These are phyloP conservation scores for Tipula lateralis DNA, from an alignment of 2,888 invertebrate species.

Conservation along the genomic window DNA sequence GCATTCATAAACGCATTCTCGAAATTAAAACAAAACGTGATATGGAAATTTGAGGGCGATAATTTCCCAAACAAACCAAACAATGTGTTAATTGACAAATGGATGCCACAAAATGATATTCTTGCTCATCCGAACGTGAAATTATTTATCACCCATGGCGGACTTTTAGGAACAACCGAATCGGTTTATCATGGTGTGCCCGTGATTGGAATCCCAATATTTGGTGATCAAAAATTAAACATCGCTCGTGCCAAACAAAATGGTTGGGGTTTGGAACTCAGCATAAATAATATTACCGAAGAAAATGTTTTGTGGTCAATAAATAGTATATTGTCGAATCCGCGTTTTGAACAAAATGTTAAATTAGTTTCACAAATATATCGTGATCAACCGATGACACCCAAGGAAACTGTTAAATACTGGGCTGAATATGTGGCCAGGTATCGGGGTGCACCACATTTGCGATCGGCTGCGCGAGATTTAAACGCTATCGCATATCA, in stretches of 20 bases:
- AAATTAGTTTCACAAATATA: slow-evolving; percentile 46
- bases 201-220: slow-evolving; percentile 52
- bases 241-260: slow-evolving; percentile 47
- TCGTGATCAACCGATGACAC: slow-evolving; percentile 49
- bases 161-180: slow-evolving; percentile 50
- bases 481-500: slow-evolving; percentile 47
- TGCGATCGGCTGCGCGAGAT: slow-evolving; percentile 48
- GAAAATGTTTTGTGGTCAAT: slow-evolving; percentile 39
- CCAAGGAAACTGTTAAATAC: slow-evolving; percentile 50
- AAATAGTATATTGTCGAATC: slow-evolving; percentile 34
- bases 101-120: slow-evolving; percentile 51
- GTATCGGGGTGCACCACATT: slow-evolving; percentile 48
- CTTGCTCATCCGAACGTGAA: slow-evolving; percentile 50
- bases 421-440: slow-evolving; percentile 53
- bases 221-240: slow-evolving; percentile 52
- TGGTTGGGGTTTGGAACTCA: slow-evolving; percentile 48
- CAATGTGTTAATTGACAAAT: slow-evolving; percentile 47
- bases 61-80: slow-evolving; percentile 41
- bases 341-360: slow-evolving; percentile 38
- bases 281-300: slow-evolving; percentile 43
- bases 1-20: slow-evolving; percentile 33
- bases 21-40: slow-evolving; percentile 33
- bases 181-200: slow-evolving; percentile 51
- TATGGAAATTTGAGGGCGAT: slow-evolving; percentile 35
- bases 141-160: slow-evolving; percentile 51